phyloP scores from a whole-genome alignment of 2,113 vertebrate species.

The Bufo bufo region DNA sequence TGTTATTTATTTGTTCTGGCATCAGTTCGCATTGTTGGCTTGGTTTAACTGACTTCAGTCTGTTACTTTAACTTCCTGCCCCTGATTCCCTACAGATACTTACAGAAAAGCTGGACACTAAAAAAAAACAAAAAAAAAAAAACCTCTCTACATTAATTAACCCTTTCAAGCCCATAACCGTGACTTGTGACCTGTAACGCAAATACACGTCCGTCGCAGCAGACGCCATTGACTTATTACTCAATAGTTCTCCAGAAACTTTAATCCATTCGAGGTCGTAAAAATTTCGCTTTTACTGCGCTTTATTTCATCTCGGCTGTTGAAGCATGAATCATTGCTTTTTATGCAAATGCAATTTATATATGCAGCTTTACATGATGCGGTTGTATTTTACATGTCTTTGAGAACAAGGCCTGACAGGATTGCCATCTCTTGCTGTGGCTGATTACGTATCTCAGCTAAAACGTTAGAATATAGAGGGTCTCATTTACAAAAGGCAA shows the following conservation, averaged over 20 bases:
- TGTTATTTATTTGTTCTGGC: slow-evolving; percentile 56
- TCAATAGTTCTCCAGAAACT: not conserved
- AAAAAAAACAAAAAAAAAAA: not conserved
- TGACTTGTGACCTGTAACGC: slow-evolving; percentile 4
- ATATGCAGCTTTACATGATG: not conserved
- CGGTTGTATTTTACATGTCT: not conserved
- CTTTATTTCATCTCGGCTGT: slow-evolving; percentile 6
- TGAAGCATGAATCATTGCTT: slow-evolving; percentile 14
- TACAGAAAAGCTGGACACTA: slow-evolving; percentile 20
- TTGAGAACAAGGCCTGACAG: not conserved
- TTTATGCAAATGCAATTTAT: slow-evolving; percentile 28
- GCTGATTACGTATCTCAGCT: not conserved
- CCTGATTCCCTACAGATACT: slow-evolving; percentile 45
- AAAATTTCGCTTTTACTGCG: slow-evolving; percentile 18
- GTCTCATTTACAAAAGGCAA: not conserved
- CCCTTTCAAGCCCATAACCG: slow-evolving; percentile 1
- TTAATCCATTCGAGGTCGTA: slow-evolving; percentile 42
- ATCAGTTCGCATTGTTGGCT: slow-evolving; percentile 26
- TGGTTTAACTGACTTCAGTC: slow-evolving; percentile 44
- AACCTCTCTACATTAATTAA: not conserved
- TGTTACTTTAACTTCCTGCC: slow-evolving; percentile 57
- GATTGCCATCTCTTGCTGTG: not conserved
- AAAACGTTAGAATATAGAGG: not conserved
- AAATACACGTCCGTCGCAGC: not conserved
- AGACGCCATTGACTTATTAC: slow-evolving; percentile 4